Base-by-base conservation (phyloP, 2,797 vertebrate species). In the Melanitta fusca region DNA sequence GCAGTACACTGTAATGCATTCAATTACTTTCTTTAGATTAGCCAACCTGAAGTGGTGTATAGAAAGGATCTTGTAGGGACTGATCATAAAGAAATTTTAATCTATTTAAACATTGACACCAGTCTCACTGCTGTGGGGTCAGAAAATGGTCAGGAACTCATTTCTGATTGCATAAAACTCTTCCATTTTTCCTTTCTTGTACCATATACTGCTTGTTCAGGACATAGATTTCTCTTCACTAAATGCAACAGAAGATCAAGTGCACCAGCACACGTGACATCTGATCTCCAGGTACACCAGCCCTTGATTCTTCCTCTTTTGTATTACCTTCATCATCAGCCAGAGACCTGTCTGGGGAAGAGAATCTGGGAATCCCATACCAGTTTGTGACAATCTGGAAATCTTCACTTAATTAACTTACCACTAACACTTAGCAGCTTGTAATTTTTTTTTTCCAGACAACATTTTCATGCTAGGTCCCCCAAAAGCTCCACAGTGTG, bases 381-480 rank as follows among this genome's bases (percentile, higher is more conserved):
- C 66, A 70, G 28, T 89, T 83, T 68, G 32, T 88, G 75, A 54
- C 89, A 96, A 88, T 69, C 95, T 94, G 89, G 66, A 85, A 54
- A 61, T 91, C 79, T 91, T 58, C 62, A 68, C 62, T 92, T 96
- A 96, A 96, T 95, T 89, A 92, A 96, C 39, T 85, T 83, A 54
- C 21, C 34, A 65, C 61, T 84, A 71, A 68, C 30, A 91, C 43
- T 83, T 61, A 75, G 41, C 58, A 82, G 38, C 91, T 93, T 89
- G 77, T 45, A 85, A 14, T 61, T 94, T 19, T 38, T 91, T 49
- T 91, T 49, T 10, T 39, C 65, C 28, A 82, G 88, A 39, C 21
- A 90, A 25, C 22, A 19, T 83, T 95, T 95, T 92, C 54, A 61
- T 51, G 34, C 65, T 43, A 47, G 93, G 43, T 92, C 38, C 74